Evolutionary conservation across 2,888 invertebrate species (phyloP).

Genomic region (Galerucella calmariensis): DNA sequence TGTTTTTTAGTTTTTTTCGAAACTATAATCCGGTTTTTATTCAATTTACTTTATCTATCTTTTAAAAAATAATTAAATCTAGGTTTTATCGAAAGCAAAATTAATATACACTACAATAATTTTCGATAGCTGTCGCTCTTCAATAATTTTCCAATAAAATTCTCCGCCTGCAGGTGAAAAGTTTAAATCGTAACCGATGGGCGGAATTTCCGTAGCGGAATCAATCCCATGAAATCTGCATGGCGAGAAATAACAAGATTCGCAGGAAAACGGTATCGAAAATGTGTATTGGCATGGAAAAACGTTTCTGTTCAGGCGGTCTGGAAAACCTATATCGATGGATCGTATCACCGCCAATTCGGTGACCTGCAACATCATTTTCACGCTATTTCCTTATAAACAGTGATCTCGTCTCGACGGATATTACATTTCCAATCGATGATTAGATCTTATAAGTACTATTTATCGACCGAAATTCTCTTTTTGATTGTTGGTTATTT

Average conservation of each 20-base stretch:
- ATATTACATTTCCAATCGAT: conserved; percentile 30
- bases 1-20: too few species aligned
- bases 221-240: conserved; percentile 26
- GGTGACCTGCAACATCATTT: conserved; percentile 52
- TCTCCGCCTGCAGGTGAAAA: neutral
- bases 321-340: conserved; percentile 46
- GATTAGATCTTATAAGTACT: conserved; percentile 7
- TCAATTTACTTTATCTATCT: too few species aligned
- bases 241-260: conserved; percentile 43
- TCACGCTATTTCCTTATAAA: conserved; percentile 46
- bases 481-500: too few species aligned
- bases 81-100: too few species aligned
- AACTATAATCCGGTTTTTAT: too few species aligned
- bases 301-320: conserved; percentile 50
- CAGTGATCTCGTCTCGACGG: conserved; percentile 24
- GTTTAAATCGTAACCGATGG: conserved; percentile 9
- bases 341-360: conserved; percentile 49
- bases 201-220: conserved; percentile 18
- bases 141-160: conserved; percentile 15
- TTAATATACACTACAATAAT: neutral
- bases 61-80: too few species aligned
- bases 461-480: too few species aligned
- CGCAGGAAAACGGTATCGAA: conserved; percentile 46
- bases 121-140: neutral
- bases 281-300: conserved; percentile 54